A percentile compares a stretch with the other conserved stretches of the same genome.
phyloP scores from a whole-genome alignment of 1,140 invertebrate species.

The Oryctes rhinoceros region DNA sequence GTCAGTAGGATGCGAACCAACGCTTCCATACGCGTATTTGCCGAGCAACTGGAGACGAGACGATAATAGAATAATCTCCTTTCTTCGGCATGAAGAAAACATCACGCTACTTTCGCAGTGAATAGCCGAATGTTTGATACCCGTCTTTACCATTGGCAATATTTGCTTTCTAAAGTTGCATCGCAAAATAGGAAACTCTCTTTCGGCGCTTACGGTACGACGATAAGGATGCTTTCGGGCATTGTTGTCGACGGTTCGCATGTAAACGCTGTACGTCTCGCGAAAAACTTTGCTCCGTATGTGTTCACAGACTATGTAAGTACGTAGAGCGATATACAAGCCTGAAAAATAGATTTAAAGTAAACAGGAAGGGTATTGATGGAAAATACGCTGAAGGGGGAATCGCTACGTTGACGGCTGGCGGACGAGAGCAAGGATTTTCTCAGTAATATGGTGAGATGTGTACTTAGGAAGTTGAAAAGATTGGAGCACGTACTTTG shows the following conservation, averaged over 20 bases:
- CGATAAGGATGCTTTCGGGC: slow-evolving; percentile 8
- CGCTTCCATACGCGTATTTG: too few species aligned
- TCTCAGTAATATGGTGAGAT: too few species aligned
- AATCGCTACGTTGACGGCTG: not conserved
- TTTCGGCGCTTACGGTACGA: slow-evolving; percentile 3
- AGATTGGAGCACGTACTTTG: too few species aligned
- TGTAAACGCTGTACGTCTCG: not conserved
- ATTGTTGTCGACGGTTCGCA: slow-evolving; percentile 1
- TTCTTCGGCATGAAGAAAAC: too few species aligned
- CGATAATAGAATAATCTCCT: too few species aligned
- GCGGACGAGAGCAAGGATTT: too few species aligned
- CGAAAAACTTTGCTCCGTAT: not conserved
- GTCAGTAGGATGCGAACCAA: too few species aligned
- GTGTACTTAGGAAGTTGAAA: too few species aligned
- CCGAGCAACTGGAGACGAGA: too few species aligned
- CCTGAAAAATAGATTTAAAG: not conserved
- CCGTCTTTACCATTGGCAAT: not conserved
- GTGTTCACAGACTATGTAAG: not conserved
- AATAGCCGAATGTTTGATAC: too few species aligned
- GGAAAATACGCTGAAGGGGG: not conserved
- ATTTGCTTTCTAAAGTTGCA: slow-evolving; percentile 13
- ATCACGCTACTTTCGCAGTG: too few species aligned
- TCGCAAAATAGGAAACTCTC: not conserved
- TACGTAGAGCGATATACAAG: not conserved
- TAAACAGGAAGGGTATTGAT: slow-evolving; percentile 15